Percentiles rank a stretch among this genome's conserved stretches.
Conservation (phyloP, 2,888 invertebrate species). For the Kryphioiulus occultus region DNA sequence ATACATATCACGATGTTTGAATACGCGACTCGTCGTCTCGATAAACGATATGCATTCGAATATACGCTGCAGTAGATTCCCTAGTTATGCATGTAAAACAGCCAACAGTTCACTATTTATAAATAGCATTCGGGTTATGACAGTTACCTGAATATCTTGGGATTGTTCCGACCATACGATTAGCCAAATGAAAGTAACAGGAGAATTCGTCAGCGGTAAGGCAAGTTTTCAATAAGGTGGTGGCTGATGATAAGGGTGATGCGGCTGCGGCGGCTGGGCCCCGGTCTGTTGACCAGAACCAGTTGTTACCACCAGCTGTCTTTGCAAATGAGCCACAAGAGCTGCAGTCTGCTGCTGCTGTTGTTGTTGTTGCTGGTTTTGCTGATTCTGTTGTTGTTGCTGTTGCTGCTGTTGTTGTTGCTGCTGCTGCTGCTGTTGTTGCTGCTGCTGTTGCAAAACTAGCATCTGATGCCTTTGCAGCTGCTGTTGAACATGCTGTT, state of each 20-base stretch:
- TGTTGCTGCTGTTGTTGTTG: slow-evolving; percentile 54
- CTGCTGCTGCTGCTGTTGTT: slow-evolving; percentile 51
- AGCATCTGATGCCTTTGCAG: slow-evolving; percentile 67
- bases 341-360: slow-evolving; percentile 64
- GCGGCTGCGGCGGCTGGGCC: slow-evolving; percentile 58
- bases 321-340: slow-evolving; percentile 56
- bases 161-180: neutral
- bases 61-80: neutral
- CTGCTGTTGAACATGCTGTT: slow-evolving; percentile 64
- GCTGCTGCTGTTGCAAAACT: slow-evolving; percentile 56
- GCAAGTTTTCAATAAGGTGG: slow-evolving; percentile 49
- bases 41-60: no score
- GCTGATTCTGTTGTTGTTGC: slow-evolving; percentile 56
- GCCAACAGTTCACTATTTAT: neutral
- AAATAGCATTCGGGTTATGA: neutral
- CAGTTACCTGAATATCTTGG: neutral
- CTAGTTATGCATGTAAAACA: neutral
- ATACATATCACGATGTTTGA: no score
- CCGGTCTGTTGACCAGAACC: slow-evolving; percentile 51
- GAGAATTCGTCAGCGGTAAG: neutral
- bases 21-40: no score
- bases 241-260: slow-evolving; percentile 65
- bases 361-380: slow-evolving; percentile 65
- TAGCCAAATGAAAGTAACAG: neutral
- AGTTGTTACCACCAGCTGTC: slow-evolving; percentile 52